Evolutionary conservation across 2,113 vertebrate genomes (phyloP), one percentile per base, ranked within the genome.

Genomic region (Cathartes aura): DNA sequence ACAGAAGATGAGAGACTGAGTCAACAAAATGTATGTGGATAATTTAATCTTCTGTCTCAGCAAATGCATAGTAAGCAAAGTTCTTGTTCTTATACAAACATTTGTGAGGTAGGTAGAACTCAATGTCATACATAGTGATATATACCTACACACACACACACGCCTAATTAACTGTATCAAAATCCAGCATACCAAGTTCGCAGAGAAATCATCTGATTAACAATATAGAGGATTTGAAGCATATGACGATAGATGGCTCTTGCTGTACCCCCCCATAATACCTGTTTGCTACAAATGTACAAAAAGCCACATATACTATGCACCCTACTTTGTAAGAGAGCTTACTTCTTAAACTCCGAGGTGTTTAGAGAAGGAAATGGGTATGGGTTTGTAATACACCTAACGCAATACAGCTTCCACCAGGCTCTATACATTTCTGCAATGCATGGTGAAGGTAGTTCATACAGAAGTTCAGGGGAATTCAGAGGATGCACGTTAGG

Each of bases 141-240:
- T 16, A 45, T 42, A 42, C 12, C 75, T 50, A 63, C 16, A 67
- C 22, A 48, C 10, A 13, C 13, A 40, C 2, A n/a, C 0, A 0
- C 9, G 16, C 15, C 91, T 74, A 59, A 66, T 56, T 59, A 78
- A 68, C 50, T 52, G 13, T 19, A 68, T 38, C 40, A 82, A 91
- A 93, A 91, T 30, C 17, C 63, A 62, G 43, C n/a, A 43, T 55
- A 32, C 18, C 27, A 60, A 76, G 15, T 56, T 45, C 34, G 73
- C 59, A 42, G 87, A 86, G 23, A 56, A 89, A 86, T 38, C 2
- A 80, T 55, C 40, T 68, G 34, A 83, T 86, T 56, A 83, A 80
- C 10, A n/a, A 8, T 12, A 38, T 7, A 45, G 53, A 89, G 36
- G 19, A 70, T 70, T 19, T 56, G 59, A 62, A 66, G 11, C 14